Conservation (phyloP, 2,888 invertebrate species). For the Taenaris catops region DNA sequence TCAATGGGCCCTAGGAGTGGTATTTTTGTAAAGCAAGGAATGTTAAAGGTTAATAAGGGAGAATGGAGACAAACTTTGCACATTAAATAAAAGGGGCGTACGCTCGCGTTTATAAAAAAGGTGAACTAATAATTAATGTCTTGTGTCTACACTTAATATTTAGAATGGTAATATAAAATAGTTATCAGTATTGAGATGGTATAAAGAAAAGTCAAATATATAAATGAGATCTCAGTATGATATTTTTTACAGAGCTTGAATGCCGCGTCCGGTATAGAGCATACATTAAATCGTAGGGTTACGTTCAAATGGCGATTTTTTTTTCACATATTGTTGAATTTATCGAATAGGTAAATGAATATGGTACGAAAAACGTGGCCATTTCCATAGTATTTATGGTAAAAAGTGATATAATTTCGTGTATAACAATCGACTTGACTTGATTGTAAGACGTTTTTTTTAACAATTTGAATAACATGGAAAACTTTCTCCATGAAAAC, state of each 20-base stretch:
- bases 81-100: conserved; percentile 43
- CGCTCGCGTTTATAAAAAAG: conserved; percentile 61
- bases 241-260: conserved; percentile 50
- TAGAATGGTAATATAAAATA: conserved; percentile 35
- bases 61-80: conserved; percentile 52
- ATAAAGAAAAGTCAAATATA: conserved; percentile 61
- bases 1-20: neutral
- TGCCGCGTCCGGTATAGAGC: neutral
- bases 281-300: no score
- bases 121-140: conserved; percentile 71
- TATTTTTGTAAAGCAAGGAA: conserved; percentile 10
- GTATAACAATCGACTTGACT: no score
- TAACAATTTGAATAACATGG: no score
- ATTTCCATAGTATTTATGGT: no score
- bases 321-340: no score
- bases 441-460: no score
- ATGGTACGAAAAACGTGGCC: no score
- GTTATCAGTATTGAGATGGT: conserved; percentile 58
- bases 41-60: conserved; percentile 9
- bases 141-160: conserved; percentile 41
- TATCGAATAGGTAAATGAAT: no score
- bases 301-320: no score
- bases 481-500: no score
- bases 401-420: no score
- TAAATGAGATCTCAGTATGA: conserved; percentile 61